Evolutionary conservation across 2,113 vertebrate genomes (phyloP).

Genomic region (Thryonomys swinderianus): DNA sequence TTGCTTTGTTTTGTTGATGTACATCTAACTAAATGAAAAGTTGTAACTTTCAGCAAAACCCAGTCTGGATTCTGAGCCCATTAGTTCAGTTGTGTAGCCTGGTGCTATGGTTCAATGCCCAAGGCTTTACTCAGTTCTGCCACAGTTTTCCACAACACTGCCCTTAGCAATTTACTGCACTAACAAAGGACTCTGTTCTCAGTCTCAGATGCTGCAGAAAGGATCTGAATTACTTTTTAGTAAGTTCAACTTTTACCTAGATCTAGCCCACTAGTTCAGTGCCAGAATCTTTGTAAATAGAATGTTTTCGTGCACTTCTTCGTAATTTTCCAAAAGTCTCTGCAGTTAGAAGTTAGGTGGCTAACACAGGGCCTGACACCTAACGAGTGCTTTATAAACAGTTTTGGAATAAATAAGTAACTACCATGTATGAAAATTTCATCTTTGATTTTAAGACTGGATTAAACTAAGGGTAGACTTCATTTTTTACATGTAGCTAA

Average conservation of each 20-base stretch:
- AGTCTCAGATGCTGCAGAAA: not conserved
- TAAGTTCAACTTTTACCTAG: not conserved
- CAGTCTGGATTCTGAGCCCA: not conserved
- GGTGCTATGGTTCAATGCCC: not conserved
- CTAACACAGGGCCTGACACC: not conserved
- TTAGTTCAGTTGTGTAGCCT: not conserved
- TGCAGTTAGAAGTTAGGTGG: not conserved
- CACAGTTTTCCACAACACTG: not conserved
- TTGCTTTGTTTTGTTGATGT: not conserved
- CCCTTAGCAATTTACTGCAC: not conserved
- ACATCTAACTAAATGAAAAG: not conserved
- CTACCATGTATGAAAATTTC: not conserved
- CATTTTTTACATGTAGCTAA: not conserved
- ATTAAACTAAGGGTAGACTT: not conserved
- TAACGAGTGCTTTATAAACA: not conserved
- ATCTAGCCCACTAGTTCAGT: not conserved
- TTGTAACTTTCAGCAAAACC: not conserved
- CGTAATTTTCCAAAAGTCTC: not conserved
- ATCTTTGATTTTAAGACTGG: not conserved
- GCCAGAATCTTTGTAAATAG: not conserved
- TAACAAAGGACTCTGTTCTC: constrained; percentile 20
- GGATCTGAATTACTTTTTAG: not conserved
- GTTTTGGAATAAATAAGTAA: not conserved
- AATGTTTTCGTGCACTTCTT: not conserved
- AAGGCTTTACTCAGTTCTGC: not conserved